phyloP scores from a whole-genome alignment of 1,140 invertebrate species.

The Reticulitermes speratus region DNA sequence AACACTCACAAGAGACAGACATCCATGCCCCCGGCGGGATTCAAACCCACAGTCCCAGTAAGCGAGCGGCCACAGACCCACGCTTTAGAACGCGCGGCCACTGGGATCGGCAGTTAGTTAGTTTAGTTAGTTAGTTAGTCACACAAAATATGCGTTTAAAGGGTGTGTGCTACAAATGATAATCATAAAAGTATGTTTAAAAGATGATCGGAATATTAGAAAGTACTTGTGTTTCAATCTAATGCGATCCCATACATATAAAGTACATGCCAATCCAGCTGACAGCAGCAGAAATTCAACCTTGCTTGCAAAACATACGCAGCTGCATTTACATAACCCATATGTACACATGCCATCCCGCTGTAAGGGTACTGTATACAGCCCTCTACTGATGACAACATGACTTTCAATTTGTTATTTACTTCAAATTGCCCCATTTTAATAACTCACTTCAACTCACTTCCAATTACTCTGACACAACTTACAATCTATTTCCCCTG shows the following conservation, averaged over 20 bases:
- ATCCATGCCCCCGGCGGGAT: too few relatives aligned
- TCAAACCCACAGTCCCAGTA: too few relatives aligned
- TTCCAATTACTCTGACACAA: background rate
- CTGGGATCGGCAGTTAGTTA: too few relatives aligned
- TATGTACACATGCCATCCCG: too few relatives aligned
- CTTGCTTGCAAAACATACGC: background rate
- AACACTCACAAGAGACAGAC: too few relatives aligned
- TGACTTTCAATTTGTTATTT: background rate
- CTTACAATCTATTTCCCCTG: background rate
- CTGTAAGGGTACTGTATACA: background rate
- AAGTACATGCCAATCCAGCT: background rate
- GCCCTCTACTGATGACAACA: background rate
- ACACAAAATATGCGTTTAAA: too few relatives aligned
- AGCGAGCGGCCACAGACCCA: too few relatives aligned
- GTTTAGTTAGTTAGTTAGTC: too few relatives aligned
- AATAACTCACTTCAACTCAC: background rate
- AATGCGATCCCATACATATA: background rate
- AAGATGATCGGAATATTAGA: background rate
- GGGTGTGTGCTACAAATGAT: too few relatives aligned
- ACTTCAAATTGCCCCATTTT: background rate
- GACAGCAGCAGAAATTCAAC: background rate
- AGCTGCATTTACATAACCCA: background rate
- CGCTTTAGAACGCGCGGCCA: too few relatives aligned
- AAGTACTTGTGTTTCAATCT: background rate
- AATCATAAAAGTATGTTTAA: too few relatives aligned